Conservation (phyloP, 2,113 vertebrate species). For the Chlorocebus sabaeus region DNA sequence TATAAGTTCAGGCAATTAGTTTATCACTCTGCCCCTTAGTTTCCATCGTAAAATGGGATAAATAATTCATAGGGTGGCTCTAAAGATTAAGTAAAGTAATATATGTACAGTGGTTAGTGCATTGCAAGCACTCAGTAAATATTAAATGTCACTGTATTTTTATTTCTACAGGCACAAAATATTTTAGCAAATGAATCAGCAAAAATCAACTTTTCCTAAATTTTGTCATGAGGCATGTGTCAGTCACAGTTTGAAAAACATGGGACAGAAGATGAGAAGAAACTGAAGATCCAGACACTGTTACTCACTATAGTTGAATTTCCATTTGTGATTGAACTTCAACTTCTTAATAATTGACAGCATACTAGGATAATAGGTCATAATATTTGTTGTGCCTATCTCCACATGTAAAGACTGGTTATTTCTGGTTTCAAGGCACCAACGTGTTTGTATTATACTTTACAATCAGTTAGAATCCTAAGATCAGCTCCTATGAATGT, state of each 20-base stretch:
- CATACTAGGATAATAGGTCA: not conserved
- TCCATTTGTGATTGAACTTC: constrained; percentile 22
- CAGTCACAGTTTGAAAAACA: not conserved
- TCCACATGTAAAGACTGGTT: not conserved
- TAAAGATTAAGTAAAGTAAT: constrained; percentile 39
- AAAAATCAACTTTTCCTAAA: constrained; percentile 38
- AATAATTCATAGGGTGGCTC: constrained; percentile 11
- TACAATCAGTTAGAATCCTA: not conserved
- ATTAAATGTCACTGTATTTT: constrained; percentile 34
- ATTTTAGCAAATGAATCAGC: constrained; percentile 37
- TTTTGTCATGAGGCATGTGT: not conserved
- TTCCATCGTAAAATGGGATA: constrained; percentile 35
- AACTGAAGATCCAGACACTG: not conserved
- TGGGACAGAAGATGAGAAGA: not conserved
- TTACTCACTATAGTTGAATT: not conserved
- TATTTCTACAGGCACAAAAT: not conserved
- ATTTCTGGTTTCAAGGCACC: not conserved
- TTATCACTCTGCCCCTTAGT: not conserved
- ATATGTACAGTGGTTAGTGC: not conserved
- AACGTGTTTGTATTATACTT: not conserved
- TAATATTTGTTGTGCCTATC: not conserved
- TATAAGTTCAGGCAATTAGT: not conserved
- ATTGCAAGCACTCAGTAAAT: constrained; percentile 9
- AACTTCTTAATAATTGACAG: not conserved
- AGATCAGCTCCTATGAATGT: not conserved